These are phyloP conservation scores for human DNA, from an alignment of 2,113 vertebrate species.

Conservation along the genomic window DNA sequence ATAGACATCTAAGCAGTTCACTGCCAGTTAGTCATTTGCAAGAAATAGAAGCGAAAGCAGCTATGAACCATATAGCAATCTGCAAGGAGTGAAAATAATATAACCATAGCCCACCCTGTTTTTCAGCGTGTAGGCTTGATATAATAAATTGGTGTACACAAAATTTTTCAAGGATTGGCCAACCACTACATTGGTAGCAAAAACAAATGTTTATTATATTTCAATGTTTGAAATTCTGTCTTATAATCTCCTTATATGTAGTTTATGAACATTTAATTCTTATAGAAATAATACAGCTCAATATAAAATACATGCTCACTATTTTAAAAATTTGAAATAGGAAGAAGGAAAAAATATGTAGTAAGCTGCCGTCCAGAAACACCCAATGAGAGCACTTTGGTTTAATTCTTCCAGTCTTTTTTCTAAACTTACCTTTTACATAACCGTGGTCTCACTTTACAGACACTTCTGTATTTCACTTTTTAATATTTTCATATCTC, in stretches of 20 bases:
- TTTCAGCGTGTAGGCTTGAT: background rate
- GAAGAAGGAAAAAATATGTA: background rate
- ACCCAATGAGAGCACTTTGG: background rate
- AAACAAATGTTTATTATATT: background rate
- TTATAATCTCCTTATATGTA: background rate
- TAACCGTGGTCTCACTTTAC: background rate
- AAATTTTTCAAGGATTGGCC: background rate
- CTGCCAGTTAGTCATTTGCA: background rate
- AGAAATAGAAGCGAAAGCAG: background rate
- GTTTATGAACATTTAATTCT: background rate
- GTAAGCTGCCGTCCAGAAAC: background rate
- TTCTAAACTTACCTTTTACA: slow-evolving; percentile 17
- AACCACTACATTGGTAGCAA: background rate
- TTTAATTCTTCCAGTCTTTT: background rate
- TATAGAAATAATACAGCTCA: background rate
- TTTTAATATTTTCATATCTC: background rate
- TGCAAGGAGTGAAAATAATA: background rate
- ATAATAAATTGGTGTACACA: background rate
- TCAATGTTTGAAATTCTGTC: background rate
- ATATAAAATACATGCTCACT: background rate
- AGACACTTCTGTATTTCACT: background rate
- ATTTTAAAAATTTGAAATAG: slow-evolving; percentile 21
- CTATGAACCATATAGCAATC: background rate
- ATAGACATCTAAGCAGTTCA: background rate
- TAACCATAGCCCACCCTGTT: background rate